Conservation (phyloP, 1,140 invertebrate species). For the Drosophila sulfurigaster region DNA sequence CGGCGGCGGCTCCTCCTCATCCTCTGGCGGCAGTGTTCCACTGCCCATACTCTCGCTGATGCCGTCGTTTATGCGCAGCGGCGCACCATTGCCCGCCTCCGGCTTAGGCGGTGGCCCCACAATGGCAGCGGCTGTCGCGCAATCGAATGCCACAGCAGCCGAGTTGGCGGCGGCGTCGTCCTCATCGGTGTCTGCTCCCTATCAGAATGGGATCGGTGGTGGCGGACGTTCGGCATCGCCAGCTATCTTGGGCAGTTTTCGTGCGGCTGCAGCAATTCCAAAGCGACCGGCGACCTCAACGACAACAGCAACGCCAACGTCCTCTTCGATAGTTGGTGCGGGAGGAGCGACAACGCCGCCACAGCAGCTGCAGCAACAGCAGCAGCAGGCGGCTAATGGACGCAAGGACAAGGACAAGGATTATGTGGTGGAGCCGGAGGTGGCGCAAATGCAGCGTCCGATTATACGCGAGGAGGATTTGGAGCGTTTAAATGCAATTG, state of each 20-base stretch:
- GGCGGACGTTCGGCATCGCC: conserved; percentile 79
- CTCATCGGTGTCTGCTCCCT: conserved; percentile 41
- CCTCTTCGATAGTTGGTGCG: no score
- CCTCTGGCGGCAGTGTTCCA: conserved; percentile 80
- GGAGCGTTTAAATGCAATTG: conserved; percentile 95
- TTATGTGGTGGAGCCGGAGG: conserved; percentile 80
- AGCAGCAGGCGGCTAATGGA: conserved; percentile 59
- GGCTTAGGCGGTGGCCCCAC: conserved; percentile 83
- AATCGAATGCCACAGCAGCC: conserved; percentile 16
- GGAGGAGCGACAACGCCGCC: conserved; percentile 56
- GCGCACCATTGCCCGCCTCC: conserved; percentile 87
- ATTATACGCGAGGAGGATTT: conserved; percentile 97
- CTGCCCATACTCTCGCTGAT: conserved; percentile 84
- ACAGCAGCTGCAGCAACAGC: conserved; percentile 34
- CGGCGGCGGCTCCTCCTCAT: conserved; percentile 30
- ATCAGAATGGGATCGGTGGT: conserved; percentile 84
- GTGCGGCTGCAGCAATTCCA: conserved; percentile 70
- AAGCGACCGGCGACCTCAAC: conserved; percentile 57
- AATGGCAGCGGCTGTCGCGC: conserved; percentile 49
- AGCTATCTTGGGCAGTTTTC: conserved; percentile 74
- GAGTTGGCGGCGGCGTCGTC: conserved; percentile 7
- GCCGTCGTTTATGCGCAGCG: conserved; percentile 83
- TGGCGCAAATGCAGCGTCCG: conserved; percentile 87
- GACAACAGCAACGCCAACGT: conserved; percentile 45
- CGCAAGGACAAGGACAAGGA: conserved; percentile 76